Percentiles rank a stretch among this genome's conserved stretches.
Conservation (phyloP, 1,140 invertebrate species). For the Holotrichia oblita region DNA sequence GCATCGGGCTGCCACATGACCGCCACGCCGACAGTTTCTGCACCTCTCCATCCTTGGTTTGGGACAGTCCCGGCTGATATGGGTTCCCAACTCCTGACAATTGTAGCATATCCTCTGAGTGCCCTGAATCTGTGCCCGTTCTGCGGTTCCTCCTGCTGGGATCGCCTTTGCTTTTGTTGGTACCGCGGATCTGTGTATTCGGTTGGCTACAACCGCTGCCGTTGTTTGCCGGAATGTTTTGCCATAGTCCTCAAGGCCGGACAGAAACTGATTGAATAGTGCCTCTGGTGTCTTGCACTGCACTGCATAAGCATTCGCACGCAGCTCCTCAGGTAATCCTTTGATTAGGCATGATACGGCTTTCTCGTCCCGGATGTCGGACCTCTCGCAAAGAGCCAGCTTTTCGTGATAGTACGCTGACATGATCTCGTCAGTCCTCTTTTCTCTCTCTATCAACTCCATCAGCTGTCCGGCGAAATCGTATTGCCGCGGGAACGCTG, state of each 20-base stretch:
- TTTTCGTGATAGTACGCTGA: conserved; percentile 3
- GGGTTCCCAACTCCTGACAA: neutral
- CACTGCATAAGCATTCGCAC: conserved; percentile 25
- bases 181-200: neutral
- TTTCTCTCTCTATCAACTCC: conserved; percentile 40
- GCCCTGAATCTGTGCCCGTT: neutral
- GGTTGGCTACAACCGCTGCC: neutral
- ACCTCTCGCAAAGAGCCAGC: conserved; percentile 16
- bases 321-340: conserved; percentile 14
- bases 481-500: conserved; percentile 42
- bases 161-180: neutral
- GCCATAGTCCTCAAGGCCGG: conserved; percentile 1
- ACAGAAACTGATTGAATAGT: conserved; percentile 11
- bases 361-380: neutral
- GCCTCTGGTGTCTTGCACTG: conserved; percentile 16
- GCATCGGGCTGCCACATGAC: neutral
- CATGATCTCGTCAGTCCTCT: conserved; percentile 42
- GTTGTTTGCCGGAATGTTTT: neutral
- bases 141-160: neutral
- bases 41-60: neutral
- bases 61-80: neutral
- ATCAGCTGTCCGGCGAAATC: conserved; percentile 43
- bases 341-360: conserved; percentile 16
- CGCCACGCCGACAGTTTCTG: neutral
- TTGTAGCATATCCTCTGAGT: neutral